Base-by-base conservation (phyloP, 1,140 invertebrate species). In the Zaprionus tsacasi region DNA sequence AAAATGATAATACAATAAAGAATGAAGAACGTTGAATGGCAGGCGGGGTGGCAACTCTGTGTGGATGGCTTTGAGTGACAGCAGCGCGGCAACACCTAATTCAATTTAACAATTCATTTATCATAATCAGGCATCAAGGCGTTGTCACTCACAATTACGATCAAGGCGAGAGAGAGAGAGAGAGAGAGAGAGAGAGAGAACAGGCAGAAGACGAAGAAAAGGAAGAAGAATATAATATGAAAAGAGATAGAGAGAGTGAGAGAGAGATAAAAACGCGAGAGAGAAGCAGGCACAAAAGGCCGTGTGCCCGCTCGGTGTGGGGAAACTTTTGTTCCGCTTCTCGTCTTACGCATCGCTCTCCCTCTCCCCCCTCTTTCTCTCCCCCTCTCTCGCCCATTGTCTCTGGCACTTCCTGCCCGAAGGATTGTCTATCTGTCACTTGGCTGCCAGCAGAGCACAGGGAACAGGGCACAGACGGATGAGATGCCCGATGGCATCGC, bases 41-140 rank as follows among this genome's bases (percentile, higher is more conserved):
- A 45, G 40, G 40, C 15, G 33, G 54, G 11, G 78, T 38, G 75
- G 59, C 60, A 88, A 67, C 77, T 71, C 67, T 80, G 81, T 78
- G 81, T 75, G 78, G 74, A 75, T 52, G 78, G 64, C 54, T 79
- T 78, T 89, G 85, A 89, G 85, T 89, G 85, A 89, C 85, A 89
- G 85, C 81, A 77, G 65, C 79, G 70, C 78, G 81, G 81, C 85
- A 89, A 89, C 85, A 89, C 85, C 85, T 89, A 89, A 89, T 89
- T 89, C 85, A 89, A 89, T 89, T 89, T 89, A 89, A 89, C 85
- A 89, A 89, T 89, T 89, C 86, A 89, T 89, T 89, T 89, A 89
- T 89, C 85, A 89, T 89, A 89, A 89, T 89, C 85, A 89, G 83
- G 81, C 85, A 89, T 89, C 86, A 89, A 86, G 85, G 78, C 86